phyloP scores from a whole-genome alignment of 2,888 invertebrate species.

The Leuctra nigra region DNA sequence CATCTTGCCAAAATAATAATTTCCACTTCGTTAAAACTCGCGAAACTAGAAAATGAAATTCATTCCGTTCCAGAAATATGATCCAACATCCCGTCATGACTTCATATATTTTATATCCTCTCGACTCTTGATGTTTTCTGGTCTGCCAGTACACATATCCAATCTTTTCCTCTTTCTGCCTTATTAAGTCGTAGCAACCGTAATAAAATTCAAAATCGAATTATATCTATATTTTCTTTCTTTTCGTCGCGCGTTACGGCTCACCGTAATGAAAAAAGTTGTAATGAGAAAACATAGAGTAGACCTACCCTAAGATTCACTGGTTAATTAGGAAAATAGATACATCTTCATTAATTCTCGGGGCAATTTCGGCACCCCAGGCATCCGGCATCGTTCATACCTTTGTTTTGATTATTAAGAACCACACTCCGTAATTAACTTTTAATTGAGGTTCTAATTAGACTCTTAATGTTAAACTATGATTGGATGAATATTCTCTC shows the following conservation, averaged over 20 bases:
- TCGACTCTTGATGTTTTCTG: conserved; percentile 10
- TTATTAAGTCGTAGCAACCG: conserved; percentile 29
- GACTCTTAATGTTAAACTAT: too few species aligned
- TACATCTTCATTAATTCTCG: not conserved
- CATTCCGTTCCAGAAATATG: conserved; percentile 9
- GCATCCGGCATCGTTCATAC: too few species aligned
- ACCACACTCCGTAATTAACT: too few species aligned
- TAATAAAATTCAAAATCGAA: conserved; percentile 30
- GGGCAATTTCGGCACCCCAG: too few species aligned
- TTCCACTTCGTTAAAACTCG: conserved; percentile 20
- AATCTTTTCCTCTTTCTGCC: conserved; percentile 24
- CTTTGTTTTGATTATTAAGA: too few species aligned
- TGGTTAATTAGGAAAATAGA: not conserved
- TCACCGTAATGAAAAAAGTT: conserved; percentile 11
- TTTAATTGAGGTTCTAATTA: too few species aligned
- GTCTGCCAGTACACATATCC: conserved; percentile 13
- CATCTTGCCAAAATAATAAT: conserved; percentile 20
- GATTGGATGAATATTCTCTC: too few species aligned
- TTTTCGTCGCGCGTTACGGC: not conserved
- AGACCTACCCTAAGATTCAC: not conserved
- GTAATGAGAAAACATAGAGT: conserved; percentile 7
- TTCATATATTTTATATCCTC: conserved; percentile 9
- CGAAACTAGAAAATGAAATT: conserved; percentile 16
- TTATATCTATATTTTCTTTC: conserved; percentile 22
- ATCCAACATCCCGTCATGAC: not conserved